Percentiles rank a stretch among this genome's conserved stretches.
Conservation (phyloP, 2,888 invertebrate species). For the Trileptium ribeirensis region DNA sequence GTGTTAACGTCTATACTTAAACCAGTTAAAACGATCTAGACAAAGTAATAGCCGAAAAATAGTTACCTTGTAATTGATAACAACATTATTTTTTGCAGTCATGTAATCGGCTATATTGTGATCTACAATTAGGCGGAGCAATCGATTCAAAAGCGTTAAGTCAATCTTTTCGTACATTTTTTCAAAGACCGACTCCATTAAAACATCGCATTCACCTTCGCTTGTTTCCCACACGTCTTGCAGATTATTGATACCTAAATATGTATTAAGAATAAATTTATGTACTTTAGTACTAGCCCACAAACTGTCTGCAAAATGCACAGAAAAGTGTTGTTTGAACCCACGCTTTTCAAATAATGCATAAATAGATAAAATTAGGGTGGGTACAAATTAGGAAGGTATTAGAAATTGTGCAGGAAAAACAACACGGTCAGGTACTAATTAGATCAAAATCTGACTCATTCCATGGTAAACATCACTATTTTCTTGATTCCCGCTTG, state of each 20-base stretch:
- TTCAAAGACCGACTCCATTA: slow-evolving; percentile 91
- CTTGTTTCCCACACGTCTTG: slow-evolving; percentile 98
- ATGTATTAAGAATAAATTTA: too few species aligned
- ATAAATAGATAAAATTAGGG: neutral
- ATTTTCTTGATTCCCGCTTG: too few species aligned
- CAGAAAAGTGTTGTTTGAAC: too few species aligned
- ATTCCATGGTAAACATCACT: too few species aligned
- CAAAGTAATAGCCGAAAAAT: too few species aligned
- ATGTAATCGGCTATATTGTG: slow-evolving; percentile 99
- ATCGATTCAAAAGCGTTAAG: slow-evolving; percentile 87
- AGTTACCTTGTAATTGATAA: slow-evolving; percentile 90
- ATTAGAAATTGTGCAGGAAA: neutral
- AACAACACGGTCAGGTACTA: too few species aligned
- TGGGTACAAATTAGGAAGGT: neutral
- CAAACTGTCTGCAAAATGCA: slow-evolving; percentile 19
- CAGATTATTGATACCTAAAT: slow-evolving; percentile 79
- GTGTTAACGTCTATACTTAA: too few species aligned
- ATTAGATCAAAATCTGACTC: too few species aligned
- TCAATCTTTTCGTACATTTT: slow-evolving; percentile 99
- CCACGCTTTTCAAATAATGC: too few species aligned
- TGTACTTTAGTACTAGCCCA: too few species aligned
- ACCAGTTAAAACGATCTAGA: too few species aligned
- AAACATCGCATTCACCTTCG: slow-evolving; percentile 96
- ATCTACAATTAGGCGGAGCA: slow-evolving; percentile 92
- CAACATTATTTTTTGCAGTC: slow-evolving; percentile 99